These are phyloP conservation scores for Metopolophium dirhodum DNA, from an alignment of 1,140 invertebrate genomes.

Conservation along the genomic window DNA sequence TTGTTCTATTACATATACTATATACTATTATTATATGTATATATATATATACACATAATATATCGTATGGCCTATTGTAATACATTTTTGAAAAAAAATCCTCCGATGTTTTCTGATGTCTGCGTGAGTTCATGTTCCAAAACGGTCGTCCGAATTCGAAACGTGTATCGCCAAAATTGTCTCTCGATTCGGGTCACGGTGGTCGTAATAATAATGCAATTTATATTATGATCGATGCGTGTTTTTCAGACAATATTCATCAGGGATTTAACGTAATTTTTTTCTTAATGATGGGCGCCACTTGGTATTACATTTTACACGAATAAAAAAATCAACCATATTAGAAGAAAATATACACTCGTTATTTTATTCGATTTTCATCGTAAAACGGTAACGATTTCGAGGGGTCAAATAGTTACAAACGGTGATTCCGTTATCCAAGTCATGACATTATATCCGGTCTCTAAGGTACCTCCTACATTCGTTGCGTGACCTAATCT, in stretches of 20 bases:
- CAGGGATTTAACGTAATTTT: not conserved
- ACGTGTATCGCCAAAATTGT: not conserved
- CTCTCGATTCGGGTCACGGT: not conserved
- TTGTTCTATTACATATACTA: not conserved
- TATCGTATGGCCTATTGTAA: not conserved
- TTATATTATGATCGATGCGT: not conserved
- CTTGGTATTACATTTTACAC: not conserved
- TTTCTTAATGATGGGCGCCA: not conserved
- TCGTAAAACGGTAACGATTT: not conserved
- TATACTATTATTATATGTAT: not conserved
- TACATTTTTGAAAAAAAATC: slow-evolving; percentile 18
- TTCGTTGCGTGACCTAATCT: slow-evolving; percentile 31
- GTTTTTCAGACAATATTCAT: not conserved
- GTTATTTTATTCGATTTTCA: not conserved
- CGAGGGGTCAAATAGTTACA: not conserved
- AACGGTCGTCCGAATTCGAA: not conserved
- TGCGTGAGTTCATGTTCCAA: not conserved
- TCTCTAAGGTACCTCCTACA: not conserved
- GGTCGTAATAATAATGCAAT: not conserved
- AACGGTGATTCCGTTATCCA: slow-evolving; percentile 16
- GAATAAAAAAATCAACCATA: not conserved
- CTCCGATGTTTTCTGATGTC: not conserved
- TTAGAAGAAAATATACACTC: not conserved
- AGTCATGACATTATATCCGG: slow-evolving; percentile 25
- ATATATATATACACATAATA: not conserved